Percentiles rank a stretch among this genome's conserved stretches.
Conservation (phyloP, 2,797 vertebrate species). For the Sebastolobus alascanus region DNA sequence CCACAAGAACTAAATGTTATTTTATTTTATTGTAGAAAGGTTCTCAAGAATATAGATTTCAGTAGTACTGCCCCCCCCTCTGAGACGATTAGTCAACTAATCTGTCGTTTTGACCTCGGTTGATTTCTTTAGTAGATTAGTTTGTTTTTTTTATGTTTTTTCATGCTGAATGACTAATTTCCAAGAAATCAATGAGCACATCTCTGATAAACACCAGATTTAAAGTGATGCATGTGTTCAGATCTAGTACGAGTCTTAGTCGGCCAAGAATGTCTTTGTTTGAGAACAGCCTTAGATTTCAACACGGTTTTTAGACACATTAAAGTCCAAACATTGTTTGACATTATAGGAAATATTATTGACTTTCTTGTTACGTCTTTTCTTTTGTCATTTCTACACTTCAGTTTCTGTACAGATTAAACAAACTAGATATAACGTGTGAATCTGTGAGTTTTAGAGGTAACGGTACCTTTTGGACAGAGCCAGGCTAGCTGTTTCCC, state of each 20-base stretch:
- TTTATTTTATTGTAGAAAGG: background rate
- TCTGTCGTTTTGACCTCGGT: too few relatives aligned
- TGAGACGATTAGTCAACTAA: too few relatives aligned
- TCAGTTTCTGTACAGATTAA: background rate
- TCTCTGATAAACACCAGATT: too few relatives aligned
- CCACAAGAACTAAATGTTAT: constrained; percentile 1
- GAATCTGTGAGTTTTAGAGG: background rate
- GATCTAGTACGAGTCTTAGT: too few relatives aligned
- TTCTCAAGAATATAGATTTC: background rate
- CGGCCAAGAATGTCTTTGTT: too few relatives aligned
- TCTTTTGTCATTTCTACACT: background rate
- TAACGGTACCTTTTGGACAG: background rate
- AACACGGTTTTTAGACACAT: background rate
- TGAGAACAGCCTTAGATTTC: background rate
- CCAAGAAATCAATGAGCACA: too few relatives aligned
- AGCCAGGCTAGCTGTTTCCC: background rate
- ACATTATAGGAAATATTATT: constrained; percentile 4
- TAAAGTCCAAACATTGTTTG: background rate
- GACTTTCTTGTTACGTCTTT: background rate
- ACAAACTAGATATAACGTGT: background rate
- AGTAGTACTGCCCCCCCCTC: too few relatives aligned
- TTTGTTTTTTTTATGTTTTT: too few relatives aligned
- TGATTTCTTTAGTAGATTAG: too few relatives aligned
- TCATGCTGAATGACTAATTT: too few relatives aligned
- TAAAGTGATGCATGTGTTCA: too few relatives aligned